These are phyloP conservation scores for Hirtodrosophila confusa DNA, from an alignment of 2,888 invertebrate species.

Conservation along the genomic window DNA sequence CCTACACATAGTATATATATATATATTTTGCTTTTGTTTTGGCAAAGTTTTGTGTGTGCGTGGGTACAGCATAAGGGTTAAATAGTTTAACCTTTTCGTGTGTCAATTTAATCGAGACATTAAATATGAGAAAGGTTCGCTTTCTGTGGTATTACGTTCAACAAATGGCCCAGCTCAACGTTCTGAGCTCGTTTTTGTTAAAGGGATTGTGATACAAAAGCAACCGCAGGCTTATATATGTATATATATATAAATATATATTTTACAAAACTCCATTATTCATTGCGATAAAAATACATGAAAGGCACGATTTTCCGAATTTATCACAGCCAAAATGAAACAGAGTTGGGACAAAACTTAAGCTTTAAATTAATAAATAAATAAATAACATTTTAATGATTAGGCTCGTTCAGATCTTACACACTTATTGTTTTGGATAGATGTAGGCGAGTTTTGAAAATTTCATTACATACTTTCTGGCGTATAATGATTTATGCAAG, in stretches of 20 bases:
- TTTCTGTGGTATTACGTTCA: slow-evolving; percentile 11
- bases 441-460: background rate
- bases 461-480: slow-evolving; percentile 11
- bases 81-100: slow-evolving; percentile 56
- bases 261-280: slow-evolving; percentile 26
- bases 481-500: no score
- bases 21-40: slow-evolving; percentile 37
- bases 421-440: no score
- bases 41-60: background rate
- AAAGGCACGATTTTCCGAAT: background rate
- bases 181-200: slow-evolving; percentile 1
- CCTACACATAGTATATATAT: slow-evolving; percentile 45
- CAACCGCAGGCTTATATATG: background rate
- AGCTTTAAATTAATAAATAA: background rate
- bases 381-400: no score
- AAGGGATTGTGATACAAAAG: slow-evolving; percentile 3
- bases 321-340: background rate
- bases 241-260: background rate
- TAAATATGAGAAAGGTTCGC: slow-evolving; percentile 41
- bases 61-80: slow-evolving; percentile 24
- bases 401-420: background rate
- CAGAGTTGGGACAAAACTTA: background rate
- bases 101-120: slow-evolving; percentile 50
- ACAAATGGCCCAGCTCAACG: slow-evolving; percentile 6
- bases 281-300: background rate